Evolutionary conservation across 2,113 vertebrate species (phyloP), one percentile per base, ranked within the genome.

Genomic region (Macquaria ambigua): DNA sequence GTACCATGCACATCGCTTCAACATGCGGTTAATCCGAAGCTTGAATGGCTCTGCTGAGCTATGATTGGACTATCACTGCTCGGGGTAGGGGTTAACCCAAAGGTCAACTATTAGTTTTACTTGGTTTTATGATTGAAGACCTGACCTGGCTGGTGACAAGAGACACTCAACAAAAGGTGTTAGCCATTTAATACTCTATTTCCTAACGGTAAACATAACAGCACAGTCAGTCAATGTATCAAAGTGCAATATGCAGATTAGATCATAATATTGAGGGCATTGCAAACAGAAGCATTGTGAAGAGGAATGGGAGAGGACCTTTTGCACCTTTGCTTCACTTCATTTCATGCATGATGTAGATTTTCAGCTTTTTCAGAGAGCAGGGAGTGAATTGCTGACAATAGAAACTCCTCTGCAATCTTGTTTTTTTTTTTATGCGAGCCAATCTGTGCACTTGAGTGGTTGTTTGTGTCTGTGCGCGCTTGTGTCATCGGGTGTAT

Each of bases 251-350:
- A 4, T 76, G 81, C 81, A 80, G 79, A 90, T 89, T 16, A 50
- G 37, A 79, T 77, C 41, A 15, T 66, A 55, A 71, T 74, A 73
- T 43, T 58, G 79, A 89, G 86, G 87, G 84, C 8, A 4, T 72
- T 69, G 76, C 76, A 81, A 74, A 75, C 74, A 72, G 56, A 2
- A 41, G 66, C 73, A 14, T 25, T 9, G 69, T 68, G 64, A 63
- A 83, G 81, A 59, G 53, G 23, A 74, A 63, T 75, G n/a, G n/a
- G 56, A 63, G 79, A 70, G 64, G 52, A 72, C 88, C 82, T 79
- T 79, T 69, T 72, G 69, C 77, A 69, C 50, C 41, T 85, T 77
- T 74, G 78, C 75, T 53, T 81, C 71, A 9, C 66, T 82, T 77
- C 74, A 79, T 82, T 82, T 82, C 75, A 69, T 59, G 76, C 1